Base-by-base conservation (phyloP, 2,888 invertebrate species). In the Schizotus pectinicornis region DNA sequence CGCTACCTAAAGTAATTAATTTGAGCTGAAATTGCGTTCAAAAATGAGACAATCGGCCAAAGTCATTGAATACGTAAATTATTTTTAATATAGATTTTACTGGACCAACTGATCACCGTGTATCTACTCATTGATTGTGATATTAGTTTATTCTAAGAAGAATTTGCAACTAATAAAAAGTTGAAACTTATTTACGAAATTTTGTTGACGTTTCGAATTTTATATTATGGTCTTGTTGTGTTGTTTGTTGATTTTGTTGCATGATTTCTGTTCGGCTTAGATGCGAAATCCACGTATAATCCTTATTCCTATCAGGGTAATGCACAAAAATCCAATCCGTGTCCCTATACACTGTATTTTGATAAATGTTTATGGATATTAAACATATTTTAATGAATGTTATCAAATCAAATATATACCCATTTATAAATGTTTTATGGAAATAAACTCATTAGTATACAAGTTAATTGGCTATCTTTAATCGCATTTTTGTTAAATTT, bases 331-430 rank as follows among this genome's bases (percentile, higher is more conserved):
- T 59, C 22, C 22, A 22, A 5, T 22, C 60, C 56, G 52, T 54
- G 59, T 64, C 58, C 56, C 63, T 63, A 56, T 63, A 63, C 62
- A 67, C 59, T 66, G 62, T 70, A 71, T 72, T 72, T 72, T 72
- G 70, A 68, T 70, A 71, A 69, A 69, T 71, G 69, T 70, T 68
- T 68, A 67, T 58, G 56, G 67, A 73, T 33, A 58, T 33, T 42
- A 57, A 68, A 56, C 58, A 59, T 66, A 66, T 54, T 54, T 59
- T 49, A 49, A 50, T 56, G 11, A 50, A 47, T 59, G 56, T 59
- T 59, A 59, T 51, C 53, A 38, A 56, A 59, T 47, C 45, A 56
- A 48, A 60, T 51, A 45, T 53, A 53, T 22, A 43, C 41, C 49
- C 52, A 59, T 69, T 65, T 64, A 67, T 69, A 48, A 66, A 64